A percentile compares a stretch with the other conserved stretches of the same genome.
Evolutionary conservation across 2,797 vertebrate species (phyloP).

Genomic region (Onychomys leucogaster): DNA sequence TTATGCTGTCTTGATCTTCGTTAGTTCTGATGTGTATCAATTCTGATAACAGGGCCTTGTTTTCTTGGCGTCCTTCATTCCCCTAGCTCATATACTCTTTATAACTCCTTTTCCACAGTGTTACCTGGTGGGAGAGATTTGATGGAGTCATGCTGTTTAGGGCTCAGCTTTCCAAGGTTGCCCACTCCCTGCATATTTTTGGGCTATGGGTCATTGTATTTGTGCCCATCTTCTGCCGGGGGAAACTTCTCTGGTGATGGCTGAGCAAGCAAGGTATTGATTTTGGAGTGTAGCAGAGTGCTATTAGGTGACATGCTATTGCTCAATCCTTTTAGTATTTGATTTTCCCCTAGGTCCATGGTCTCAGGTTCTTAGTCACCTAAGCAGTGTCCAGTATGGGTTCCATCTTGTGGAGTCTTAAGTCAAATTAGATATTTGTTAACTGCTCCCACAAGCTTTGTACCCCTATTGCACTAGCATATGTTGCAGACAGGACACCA

Average conservation of each 20-base stretch:
- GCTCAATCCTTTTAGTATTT: background rate
- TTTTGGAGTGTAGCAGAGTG: background rate
- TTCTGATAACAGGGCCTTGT: background rate
- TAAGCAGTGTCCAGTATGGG: background rate
- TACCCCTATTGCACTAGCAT: background rate
- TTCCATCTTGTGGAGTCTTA: background rate
- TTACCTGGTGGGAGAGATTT: background rate
- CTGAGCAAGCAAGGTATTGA: background rate
- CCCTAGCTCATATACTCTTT: background rate
- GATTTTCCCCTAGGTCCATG: background rate
- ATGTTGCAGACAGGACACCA: background rate
- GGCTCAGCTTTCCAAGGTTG: background rate
- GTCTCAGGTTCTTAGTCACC: background rate
- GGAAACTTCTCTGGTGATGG: background rate
- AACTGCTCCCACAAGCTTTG: background rate
- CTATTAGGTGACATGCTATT: background rate
- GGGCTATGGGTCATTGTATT: background rate
- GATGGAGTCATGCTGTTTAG: background rate
- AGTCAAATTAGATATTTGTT: background rate
- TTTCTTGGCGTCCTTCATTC: background rate
- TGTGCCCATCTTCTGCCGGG: background rate
- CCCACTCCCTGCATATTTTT: background rate
- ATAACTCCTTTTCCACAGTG: background rate
- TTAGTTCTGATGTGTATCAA: no score
- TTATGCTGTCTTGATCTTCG: background rate